These are phyloP conservation scores for Meda fulgida DNA, from an alignment of 2,797 vertebrate genomes.

Conservation along the genomic window DNA sequence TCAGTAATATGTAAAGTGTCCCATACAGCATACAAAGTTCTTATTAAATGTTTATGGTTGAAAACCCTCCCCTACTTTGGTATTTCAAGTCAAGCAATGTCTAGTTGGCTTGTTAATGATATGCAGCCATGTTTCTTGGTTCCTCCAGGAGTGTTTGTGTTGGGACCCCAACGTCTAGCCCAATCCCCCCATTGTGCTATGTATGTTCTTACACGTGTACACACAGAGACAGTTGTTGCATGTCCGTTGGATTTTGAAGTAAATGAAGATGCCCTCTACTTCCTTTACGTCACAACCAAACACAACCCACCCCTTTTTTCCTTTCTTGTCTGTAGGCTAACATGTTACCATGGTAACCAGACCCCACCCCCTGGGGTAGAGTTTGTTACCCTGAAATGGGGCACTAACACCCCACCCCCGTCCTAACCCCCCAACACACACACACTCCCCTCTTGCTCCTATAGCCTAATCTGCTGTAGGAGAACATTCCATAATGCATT, in stretches of 20 bases:
- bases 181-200: background rate
- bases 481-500: conserved; percentile 73
- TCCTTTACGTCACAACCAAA: conserved; percentile 69
- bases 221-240: conserved; percentile 47
- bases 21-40: background rate
- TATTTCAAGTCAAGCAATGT: background rate
- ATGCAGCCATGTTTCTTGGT: conserved; percentile 10
- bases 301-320: conserved; percentile 60
- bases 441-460: conserved; percentile 70
- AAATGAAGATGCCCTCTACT: conserved; percentile 70
- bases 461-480: conserved; percentile 79
- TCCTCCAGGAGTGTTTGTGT: conserved; percentile 4
- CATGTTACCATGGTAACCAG: conserved; percentile 78
- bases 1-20: background rate
- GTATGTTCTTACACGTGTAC: background rate
- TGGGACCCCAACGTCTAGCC: conserved; percentile 1
- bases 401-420: conserved; percentile 57
- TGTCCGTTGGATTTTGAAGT: conserved; percentile 66
- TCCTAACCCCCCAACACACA: conserved; percentile 60
- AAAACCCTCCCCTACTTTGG: background rate
- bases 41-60: background rate
- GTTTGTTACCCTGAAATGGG: conserved; percentile 76
- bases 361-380: conserved; percentile 78
- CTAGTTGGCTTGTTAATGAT: background rate
- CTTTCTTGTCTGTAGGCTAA: conserved; percentile 78